Conservation (phyloP, 2,888 invertebrate species). For the Caenorhabditis becei region DNA sequence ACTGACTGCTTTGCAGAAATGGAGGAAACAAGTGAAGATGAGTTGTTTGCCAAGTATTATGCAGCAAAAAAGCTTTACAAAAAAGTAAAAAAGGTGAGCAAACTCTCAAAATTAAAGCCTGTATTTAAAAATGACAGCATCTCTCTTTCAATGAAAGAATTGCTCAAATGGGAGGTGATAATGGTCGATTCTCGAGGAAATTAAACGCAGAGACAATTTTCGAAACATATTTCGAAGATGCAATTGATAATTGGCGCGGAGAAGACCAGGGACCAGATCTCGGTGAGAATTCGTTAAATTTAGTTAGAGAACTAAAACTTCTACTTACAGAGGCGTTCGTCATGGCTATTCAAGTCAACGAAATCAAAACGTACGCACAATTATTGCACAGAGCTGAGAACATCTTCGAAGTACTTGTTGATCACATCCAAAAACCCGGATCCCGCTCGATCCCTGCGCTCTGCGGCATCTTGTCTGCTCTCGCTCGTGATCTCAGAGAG, state of each 20-base stretch:
- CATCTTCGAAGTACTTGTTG: conserved; percentile 84
- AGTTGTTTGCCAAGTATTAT: conserved; percentile 55
- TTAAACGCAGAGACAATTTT: conserved; percentile 45
- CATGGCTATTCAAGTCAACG: conserved; percentile 86
- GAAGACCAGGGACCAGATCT: conserved; percentile 59
- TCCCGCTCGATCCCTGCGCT: conserved; percentile 61
- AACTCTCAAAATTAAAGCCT: neutral
- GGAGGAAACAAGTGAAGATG: conserved; percentile 51
- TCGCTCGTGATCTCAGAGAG: conserved; percentile 73
- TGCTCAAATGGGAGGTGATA: conserved; percentile 66
- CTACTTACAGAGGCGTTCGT: conserved; percentile 85
- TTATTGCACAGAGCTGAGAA: conserved; percentile 86
- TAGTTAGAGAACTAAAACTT: neutral
- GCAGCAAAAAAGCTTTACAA: conserved; percentile 48
- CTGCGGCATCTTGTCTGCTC: conserved; percentile 69
- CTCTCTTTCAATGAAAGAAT: conserved; percentile 64
- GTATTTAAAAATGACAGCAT: conserved; percentile 44
- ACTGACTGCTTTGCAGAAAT: conserved; percentile 33
- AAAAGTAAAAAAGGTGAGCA: conserved; percentile 44
- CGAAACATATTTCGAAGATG: conserved; percentile 60
- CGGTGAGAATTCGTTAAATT: too few relatives aligned
- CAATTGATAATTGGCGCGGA: conserved; percentile 48
- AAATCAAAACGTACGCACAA: conserved; percentile 89
- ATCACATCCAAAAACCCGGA: conserved; percentile 87
- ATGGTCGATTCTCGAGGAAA: conserved; percentile 58